phyloP scores from a whole-genome alignment of 2,888 invertebrate species.

The Anagyrus pseudococci region DNA sequence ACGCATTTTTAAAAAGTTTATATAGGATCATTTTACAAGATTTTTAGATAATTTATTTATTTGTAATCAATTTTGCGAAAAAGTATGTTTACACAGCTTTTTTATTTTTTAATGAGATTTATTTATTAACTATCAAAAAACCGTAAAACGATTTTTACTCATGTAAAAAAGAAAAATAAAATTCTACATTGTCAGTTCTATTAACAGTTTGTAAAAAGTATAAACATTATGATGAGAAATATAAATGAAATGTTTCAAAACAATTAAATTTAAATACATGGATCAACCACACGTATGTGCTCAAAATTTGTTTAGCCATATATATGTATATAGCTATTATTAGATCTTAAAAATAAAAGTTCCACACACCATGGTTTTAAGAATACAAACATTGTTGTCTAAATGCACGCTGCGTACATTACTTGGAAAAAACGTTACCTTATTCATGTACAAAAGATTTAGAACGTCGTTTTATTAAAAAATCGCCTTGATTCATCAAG shows the following conservation, averaged over 20 bases:
- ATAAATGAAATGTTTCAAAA: too few relatives aligned
- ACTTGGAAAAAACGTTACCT: background rate
- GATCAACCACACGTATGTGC: too few relatives aligned
- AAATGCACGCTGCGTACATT: conserved; percentile 27
- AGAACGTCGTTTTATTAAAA: conserved; percentile 12
- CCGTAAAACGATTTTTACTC: conserved; percentile 4
- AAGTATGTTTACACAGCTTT: conserved; percentile 33
- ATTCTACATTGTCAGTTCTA: too few relatives aligned
- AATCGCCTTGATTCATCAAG: conserved; percentile 10
- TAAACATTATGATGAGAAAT: background rate
- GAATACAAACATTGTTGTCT: conserved; percentile 27
- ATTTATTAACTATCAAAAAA: conserved; percentile 18
- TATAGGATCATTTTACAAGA: conserved; percentile 33
- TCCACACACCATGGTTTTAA: conserved; percentile 29
- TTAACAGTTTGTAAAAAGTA: background rate
- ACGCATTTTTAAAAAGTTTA: conserved; percentile 33
- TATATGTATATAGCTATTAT: too few relatives aligned
- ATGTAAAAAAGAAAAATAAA: conserved; percentile 8
- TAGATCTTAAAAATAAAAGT: too few relatives aligned
- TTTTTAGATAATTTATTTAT: conserved; percentile 42
- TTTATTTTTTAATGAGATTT: conserved; percentile 31
- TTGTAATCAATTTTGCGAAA: conserved; percentile 37
- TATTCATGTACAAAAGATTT: conserved; percentile 16
- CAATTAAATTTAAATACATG: too few relatives aligned
- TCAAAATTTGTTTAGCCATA: too few relatives aligned